Evolutionary conservation across 2,888 invertebrate species (phyloP), one percentile per base, ranked within the genome.

Genomic region (Spialia ferax): DNA sequence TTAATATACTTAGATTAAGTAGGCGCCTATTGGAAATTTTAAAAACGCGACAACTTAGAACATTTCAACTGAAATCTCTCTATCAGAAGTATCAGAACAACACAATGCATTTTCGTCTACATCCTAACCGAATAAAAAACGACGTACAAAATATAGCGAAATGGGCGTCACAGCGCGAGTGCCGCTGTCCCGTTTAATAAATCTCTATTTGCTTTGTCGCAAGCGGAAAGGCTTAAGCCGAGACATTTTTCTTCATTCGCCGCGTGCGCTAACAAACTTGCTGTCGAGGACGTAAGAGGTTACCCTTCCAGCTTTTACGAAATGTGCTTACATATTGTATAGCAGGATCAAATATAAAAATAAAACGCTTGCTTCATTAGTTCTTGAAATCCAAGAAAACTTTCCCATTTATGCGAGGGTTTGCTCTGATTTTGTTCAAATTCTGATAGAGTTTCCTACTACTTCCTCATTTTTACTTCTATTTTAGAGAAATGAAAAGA

Each of bases 201-300:
- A 93, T 92, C 92, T 93, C 88, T 91, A 91, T 93, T 92, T 90
- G 88, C 89, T 86, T 87, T 87, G 88, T 82, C 86, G 85, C 83
- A 82, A 88, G 89, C 86, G 88, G 88, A 86, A 86, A 87, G 90
- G 88, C 91, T 91, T 91, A 90, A 88, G 88, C 89, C 84, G 81
- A 87, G 87, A 91, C 91, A 93, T 93, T 91, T 92, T 92, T 93
- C 92, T 92, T 92, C 91, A 93, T 93, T 91, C 90, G 85, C 70
- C 67, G 86, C 88, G 83, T 88, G 88, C 84, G 88, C 87, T 89
- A 88, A 90, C 89, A 89, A 90, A 89, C 83, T 86, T 81, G 78
- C 74, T 82, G 85, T 80, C 80, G 81, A 73, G 78, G 72, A 78
- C 63, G 55, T 61, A 63, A 78, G 56, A 62, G 79, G 85, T 60